phyloP scores from a whole-genome alignment of 2,888 invertebrate genomes.

The Nymphalis c-album region DNA sequence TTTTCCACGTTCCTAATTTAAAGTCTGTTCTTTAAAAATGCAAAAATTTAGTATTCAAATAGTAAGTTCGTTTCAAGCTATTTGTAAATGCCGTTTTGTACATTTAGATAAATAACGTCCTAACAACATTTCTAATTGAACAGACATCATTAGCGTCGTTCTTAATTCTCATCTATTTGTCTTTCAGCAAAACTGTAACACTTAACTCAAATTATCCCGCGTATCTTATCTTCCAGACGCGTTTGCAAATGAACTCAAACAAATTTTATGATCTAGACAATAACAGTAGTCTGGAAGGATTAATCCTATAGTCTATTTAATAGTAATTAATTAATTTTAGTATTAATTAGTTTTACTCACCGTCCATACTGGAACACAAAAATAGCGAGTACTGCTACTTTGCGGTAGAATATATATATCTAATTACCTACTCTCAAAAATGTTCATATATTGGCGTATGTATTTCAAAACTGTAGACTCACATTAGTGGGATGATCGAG shows the following conservation, averaged over 20 bases:
- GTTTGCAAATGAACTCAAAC: conserved; percentile 3
- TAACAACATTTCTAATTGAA: conserved; percentile 26
- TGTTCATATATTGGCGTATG: too few relatives aligned
- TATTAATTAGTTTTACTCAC: too few relatives aligned
- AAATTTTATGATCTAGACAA: not conserved
- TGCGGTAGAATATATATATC: too few relatives aligned
- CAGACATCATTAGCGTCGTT: conserved; percentile 23
- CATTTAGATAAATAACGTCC: conserved; percentile 17
- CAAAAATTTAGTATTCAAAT: too few relatives aligned
- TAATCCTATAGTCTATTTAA: too few relatives aligned
- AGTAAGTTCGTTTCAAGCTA: not conserved
- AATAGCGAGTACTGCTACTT: too few relatives aligned
- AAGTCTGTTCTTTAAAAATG: not conserved
- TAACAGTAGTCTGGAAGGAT: too few relatives aligned
- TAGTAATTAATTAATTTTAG: too few relatives aligned
- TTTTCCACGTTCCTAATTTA: not conserved
- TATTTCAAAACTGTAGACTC: too few relatives aligned
- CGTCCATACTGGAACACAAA: too few relatives aligned
- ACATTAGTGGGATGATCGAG: too few relatives aligned
- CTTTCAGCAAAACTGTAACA: conserved; percentile 5
- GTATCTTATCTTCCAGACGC: not conserved
- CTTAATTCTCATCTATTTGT: conserved; percentile 19
- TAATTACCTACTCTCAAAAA: too few relatives aligned
- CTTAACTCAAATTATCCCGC: conserved; percentile 6
- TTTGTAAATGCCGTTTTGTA: not conserved